phyloP scores from a whole-genome alignment of 1,140 invertebrate species.

The Euwallacea fornicatus region DNA sequence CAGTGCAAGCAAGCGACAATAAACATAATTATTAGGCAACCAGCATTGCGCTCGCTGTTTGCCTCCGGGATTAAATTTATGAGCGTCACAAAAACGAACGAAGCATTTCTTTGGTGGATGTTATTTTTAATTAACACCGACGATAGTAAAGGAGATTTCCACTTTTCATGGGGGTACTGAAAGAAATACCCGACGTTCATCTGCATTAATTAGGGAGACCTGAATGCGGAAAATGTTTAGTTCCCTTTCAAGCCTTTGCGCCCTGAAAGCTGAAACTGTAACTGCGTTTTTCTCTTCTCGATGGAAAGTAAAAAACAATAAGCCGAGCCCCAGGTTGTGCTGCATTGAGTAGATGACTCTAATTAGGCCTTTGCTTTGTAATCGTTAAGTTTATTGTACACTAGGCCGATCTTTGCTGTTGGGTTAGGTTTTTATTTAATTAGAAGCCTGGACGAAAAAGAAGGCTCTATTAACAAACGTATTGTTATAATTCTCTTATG shows the following conservation, averaged over 20 bases:
- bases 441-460: no score
- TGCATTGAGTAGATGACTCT: constrained; percentile 3
- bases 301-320: background rate
- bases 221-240: constrained; percentile 3
- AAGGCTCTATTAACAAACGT: no score
- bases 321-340: background rate
- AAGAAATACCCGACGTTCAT: background rate
- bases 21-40: constrained; percentile 15
- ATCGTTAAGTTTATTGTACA: background rate
- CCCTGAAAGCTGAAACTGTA: background rate
- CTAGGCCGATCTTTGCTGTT: no score
- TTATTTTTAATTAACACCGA: background rate
- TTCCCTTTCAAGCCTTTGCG: constrained; percentile 2
- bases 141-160: background rate
- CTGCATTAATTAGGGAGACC: background rate
- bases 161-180: background rate
- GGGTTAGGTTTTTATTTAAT: no score
- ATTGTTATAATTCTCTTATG: no score
- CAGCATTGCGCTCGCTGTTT: background rate
- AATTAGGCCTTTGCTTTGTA: constrained; percentile 1
- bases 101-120: background rate
- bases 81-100: background rate
- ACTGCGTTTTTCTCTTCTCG: background rate
- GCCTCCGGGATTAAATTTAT: background rate
- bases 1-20: constrained; percentile 5